phyloP scores from a whole-genome alignment of 1,140 invertebrate genomes.

The Polypedilum vanderplanki region DNA sequence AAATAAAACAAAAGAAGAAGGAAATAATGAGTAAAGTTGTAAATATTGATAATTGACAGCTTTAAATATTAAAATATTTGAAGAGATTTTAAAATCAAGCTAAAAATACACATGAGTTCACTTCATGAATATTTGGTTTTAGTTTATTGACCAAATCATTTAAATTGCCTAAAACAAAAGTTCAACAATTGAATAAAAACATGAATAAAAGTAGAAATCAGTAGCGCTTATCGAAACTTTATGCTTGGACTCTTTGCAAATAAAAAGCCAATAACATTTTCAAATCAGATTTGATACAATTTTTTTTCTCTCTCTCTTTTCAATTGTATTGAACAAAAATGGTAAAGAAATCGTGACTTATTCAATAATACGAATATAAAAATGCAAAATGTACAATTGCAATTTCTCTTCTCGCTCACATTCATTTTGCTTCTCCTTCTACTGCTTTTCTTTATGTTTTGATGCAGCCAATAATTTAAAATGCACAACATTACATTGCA shows the following conservation, averaged over 20 bases:
- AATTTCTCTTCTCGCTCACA: background rate
- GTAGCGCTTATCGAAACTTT: background rate
- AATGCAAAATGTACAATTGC: background rate
- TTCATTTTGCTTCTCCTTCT: background rate
- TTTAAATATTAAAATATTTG: too few relatives aligned
- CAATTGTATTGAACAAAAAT: slow-evolving; percentile 16
- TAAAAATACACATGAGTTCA: background rate
- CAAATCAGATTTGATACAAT: slow-evolving; percentile 8
- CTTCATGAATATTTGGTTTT: background rate
- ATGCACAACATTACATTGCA: background rate
- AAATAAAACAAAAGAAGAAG: background rate
- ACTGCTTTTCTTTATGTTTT: background rate
- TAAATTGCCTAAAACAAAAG: background rate
- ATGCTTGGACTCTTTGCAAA: background rate
- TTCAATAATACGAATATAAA: background rate
- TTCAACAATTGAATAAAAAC: background rate
- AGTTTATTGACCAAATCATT: background rate
- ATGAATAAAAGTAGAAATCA: background rate
- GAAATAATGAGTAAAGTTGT: background rate
- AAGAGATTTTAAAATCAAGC: background rate
- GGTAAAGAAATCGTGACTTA: slow-evolving; percentile 25
- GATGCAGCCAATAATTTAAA: slow-evolving; percentile 23
- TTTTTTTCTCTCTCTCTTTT: too few relatives aligned
- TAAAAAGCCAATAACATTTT: background rate
- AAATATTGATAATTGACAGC: background rate